Evolutionary conservation across 2,888 invertebrate species (phyloP), one percentile per base, ranked within the genome.

Genomic region (Tachina grossa): DNA sequence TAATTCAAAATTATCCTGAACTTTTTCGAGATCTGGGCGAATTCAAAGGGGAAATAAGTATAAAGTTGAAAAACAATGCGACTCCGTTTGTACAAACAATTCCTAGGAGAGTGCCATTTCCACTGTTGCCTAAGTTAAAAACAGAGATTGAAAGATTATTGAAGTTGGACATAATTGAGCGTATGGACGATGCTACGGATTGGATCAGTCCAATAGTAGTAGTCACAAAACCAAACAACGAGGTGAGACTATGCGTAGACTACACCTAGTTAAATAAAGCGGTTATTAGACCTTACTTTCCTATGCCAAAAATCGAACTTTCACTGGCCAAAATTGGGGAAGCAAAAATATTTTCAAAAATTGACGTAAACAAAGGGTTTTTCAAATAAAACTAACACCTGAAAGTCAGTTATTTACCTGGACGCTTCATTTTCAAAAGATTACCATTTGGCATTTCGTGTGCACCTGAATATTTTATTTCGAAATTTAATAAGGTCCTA

Each of bases 171-270:
- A 71, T 71, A 14, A 43, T 71, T n/a, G 53, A 71, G 45, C 71
- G 57, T n/a, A 71, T 71, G 71, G 71, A 71, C 22, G 53, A 71
- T 55, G 55, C 22, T 22, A 55, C 55, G 0, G 55, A 55, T 9
- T 55, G 22, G 19, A 11, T 55, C 8, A 53, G 53, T 10, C 53
- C 53, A 1, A 55, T 55, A 11, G 22, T 55, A 55, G 55, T 55
- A 2, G 55, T 55, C 6, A 22, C 55, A 11, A 55, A 22, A 22
- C 31, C 9, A 0, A 55, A 55, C 10, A 22, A 55, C 11, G 19
- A 55, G 22, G 10, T 55, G 22, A 55, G 22, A 22, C 10, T 55
- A 13, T 55, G 55, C 19, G 55, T 55, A 19, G 49, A 13, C 14
- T 49, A 49, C 49, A 49, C 49, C 13, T n/a, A 49, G n/a, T n/a